These are phyloP conservation scores for Rhinichthys klamathensis DNA, from an alignment of 2,113 vertebrate species.

Conservation along the genomic window DNA sequence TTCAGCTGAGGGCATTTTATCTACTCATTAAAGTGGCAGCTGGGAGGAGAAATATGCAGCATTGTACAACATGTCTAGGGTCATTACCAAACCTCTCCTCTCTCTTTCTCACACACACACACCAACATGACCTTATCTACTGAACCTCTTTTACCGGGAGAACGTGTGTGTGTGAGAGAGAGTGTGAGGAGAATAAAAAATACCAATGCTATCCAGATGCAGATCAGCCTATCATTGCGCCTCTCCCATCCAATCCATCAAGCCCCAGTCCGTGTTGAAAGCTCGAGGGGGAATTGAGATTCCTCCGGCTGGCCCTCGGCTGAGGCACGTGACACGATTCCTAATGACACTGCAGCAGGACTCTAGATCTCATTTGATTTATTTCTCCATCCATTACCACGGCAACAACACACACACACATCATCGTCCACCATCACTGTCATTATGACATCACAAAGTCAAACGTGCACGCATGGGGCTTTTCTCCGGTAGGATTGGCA, in stretches of 20 bases:
- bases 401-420: slow-evolving; percentile 34
- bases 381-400: slow-evolving; percentile 70
- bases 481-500: slow-evolving; percentile 67
- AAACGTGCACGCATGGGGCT: slow-evolving; percentile 43
- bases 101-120: slow-evolving; percentile 10
- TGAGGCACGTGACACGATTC: slow-evolving; percentile 74
- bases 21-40: slow-evolving; percentile 80
- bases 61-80: slow-evolving; percentile 67
- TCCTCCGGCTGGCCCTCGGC: slow-evolving; percentile 71
- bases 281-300: slow-evolving; percentile 67
- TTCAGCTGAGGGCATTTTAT: slow-evolving; percentile 81
- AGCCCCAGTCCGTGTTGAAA: slow-evolving; percentile 40
- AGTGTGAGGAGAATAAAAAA: slow-evolving; percentile 30
- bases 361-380: slow-evolving; percentile 77
- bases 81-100: slow-evolving; percentile 64
- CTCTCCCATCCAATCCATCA: slow-evolving; percentile 58
- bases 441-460: slow-evolving; percentile 47
- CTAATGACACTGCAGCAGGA: slow-evolving; percentile 76
- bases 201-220: slow-evolving; percentile 49
- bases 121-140: slow-evolving; percentile 45
- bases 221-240: slow-evolving; percentile 46
- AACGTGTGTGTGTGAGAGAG: slow-evolving; percentile 44
- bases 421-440: slow-evolving; percentile 46
- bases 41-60: slow-evolving; percentile 72
- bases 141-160: slow-evolving; percentile 41